Evolutionary conservation across 2,888 invertebrate species (phyloP).

Genomic region (Nephrotoma flavescens): DNA sequence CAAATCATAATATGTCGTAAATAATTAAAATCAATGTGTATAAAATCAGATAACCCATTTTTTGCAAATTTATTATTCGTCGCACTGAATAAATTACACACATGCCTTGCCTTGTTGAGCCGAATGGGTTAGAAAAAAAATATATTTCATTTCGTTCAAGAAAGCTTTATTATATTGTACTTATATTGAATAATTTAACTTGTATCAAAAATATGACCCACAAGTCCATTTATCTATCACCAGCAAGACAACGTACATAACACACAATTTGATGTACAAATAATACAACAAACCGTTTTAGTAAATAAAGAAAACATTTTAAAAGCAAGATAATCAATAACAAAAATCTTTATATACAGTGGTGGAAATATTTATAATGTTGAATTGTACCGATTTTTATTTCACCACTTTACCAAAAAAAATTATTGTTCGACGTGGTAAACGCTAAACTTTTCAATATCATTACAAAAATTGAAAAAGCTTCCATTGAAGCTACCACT

Average conservation of each 20-base stretch:
- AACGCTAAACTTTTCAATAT: no score
- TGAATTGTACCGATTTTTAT: not conserved
- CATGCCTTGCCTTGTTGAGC: constrained; percentile 1
- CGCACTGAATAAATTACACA: not conserved
- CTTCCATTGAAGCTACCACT: no score
- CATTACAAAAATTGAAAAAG: no score
- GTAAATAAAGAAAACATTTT: not conserved
- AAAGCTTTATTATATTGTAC: constrained; percentile 6
- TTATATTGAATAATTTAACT: constrained; percentile 7
- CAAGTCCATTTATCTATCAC: constrained; percentile 15
- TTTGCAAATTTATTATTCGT: not conserved
- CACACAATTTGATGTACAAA: constrained; percentile 5
- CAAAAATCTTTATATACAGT: not conserved
- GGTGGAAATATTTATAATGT: not conserved
- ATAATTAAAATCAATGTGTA: not conserved
- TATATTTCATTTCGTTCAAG: constrained; percentile 12
- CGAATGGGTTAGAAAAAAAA: constrained; percentile 12
- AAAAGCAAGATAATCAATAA: not conserved
- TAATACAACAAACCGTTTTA: not conserved
- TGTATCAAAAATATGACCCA: constrained; percentile 14
- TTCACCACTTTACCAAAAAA: no score
- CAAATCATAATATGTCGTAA: not conserved
- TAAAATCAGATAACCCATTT: not conserved
- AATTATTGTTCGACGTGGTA: no score
- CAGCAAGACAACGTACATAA: constrained; percentile 4